Evolutionary conservation across 1,140 invertebrate species (phyloP).

Genomic region (Acromyrmex charruanus): DNA sequence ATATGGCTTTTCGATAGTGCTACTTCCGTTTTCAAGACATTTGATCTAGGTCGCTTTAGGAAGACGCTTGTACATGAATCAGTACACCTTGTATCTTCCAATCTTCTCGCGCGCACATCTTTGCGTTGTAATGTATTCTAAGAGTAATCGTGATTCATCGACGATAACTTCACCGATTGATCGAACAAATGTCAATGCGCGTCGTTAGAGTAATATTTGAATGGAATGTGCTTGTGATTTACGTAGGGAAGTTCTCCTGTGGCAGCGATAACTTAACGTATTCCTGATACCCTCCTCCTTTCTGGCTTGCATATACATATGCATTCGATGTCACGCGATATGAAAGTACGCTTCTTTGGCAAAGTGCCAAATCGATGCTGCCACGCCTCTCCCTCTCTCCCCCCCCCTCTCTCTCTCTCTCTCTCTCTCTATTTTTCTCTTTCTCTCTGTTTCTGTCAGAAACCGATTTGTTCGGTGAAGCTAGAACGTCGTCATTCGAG

Average conservation of each 20-base stretch:
- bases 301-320: conserved; percentile 31
- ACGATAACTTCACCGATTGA: conserved; percentile 42
- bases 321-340: conserved; percentile 66
- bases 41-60: neutral
- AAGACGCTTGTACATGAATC: neutral
- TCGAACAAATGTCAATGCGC: conserved; percentile 49
- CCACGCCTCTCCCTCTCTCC: neutral
- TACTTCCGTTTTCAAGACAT: neutral
- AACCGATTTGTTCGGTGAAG: conserved; percentile 40
- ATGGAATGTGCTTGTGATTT: conserved; percentile 29
- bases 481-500: neutral
- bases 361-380: conserved; percentile 65
- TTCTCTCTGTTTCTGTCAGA: conserved; percentile 31
- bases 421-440: neutral
- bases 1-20: neutral
- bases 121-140: neutral
- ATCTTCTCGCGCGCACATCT: neutral
- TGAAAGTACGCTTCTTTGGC: conserved; percentile 72
- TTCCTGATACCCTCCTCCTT: conserved; percentile 47
- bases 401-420: no score
- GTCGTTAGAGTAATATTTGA: conserved; percentile 58
- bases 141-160: conserved; percentile 33
- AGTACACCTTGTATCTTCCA: neutral
- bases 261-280: conserved; percentile 59
- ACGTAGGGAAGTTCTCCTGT: conserved; percentile 40